Evolutionary conservation across 1,140 invertebrate genomes (phyloP), one percentile per base, ranked within the genome.

Genomic region (Ceratina australensis): DNA sequence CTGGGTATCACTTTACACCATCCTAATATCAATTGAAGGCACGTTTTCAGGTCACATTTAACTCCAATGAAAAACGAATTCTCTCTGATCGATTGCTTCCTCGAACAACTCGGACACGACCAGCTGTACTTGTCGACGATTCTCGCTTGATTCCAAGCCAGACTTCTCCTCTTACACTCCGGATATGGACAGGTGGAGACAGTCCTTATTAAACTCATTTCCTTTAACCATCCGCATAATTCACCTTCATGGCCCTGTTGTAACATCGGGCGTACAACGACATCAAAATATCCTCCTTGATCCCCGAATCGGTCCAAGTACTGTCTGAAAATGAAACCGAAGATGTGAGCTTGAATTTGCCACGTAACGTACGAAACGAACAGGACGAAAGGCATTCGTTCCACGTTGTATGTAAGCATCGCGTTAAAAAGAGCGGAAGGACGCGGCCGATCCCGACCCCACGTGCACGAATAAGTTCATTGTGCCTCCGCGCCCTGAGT

Each of bases 51-150:
- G 76, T 91, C 91, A 84, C 92, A 93, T 82, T 93, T 93, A 8
- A 93, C 87, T 49, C 89, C 84, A 15, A 91, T 68, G 79, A 93
- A 93, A 75, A 93, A 92, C 2, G 93, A 93, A 49, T 89, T 84
- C 20, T 93, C 92, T 57, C 93, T 87, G 10, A 93, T 92, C 7
- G 90, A 87, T 65, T 90, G 90, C 82, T 92, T 93, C 16, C 84
- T 90, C 0, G 50, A 42, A 68, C 93, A 93, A 3, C 84, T 82
- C 1, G 86, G 73, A 72, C 93, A 93, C 13, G 83, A 85, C 93
- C 93, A 93, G 57, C 89, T 91, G 67, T 93, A 93, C 81, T 92
- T 93, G 67, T 93, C 93, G n/a, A 93, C 73, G 3, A 92, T 89
- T 86, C 92, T 88, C 5, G 92, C 92, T 24, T 89, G 89, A 54